Evolutionary conservation across 2,888 invertebrate genomes (phyloP).

Genomic region (Orchesellides sinensis): DNA sequence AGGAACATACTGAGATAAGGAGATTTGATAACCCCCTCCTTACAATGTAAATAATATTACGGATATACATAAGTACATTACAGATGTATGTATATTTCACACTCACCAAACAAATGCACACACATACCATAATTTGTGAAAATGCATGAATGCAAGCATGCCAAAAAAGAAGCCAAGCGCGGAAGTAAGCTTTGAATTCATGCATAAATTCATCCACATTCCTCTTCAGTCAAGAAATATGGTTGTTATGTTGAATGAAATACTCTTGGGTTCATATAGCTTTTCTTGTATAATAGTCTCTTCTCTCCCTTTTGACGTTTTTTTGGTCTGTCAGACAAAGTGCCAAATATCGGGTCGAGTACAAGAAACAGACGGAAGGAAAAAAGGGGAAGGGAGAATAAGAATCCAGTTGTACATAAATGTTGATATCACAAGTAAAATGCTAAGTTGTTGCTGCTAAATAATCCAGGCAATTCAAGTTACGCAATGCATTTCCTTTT

Average conservation of each 20-base stretch:
- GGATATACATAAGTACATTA: neutral
- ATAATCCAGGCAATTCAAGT: constrained; percentile 52
- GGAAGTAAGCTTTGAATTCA: constrained; percentile 35
- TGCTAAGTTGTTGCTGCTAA: constrained; percentile 22
- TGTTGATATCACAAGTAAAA: constrained; percentile 36
- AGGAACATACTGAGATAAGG: constrained; percentile 33
- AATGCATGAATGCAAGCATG: constrained; percentile 8
- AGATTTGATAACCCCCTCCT: constrained; percentile 24
- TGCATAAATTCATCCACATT: constrained; percentile 40
- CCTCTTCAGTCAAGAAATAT: constrained; percentile 24
- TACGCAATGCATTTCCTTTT: constrained; percentile 45
- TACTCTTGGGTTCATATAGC: constrained; percentile 19
- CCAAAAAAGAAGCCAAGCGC: constrained; percentile 26
- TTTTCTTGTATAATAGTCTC: neutral
- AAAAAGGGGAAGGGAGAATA: constrained; percentile 15
- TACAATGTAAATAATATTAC: neutral
- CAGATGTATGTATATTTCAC: neutral
- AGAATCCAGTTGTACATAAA: constrained; percentile 13
- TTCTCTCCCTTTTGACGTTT: constrained; percentile 19
- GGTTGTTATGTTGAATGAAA: constrained; percentile 28
- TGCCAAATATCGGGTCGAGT: constrained; percentile 38
- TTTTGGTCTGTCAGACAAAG: constrained; percentile 36
- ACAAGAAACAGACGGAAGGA: constrained; percentile 13
- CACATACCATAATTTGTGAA: neutral
- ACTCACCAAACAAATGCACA: neutral